Base-by-base conservation (phyloP, 2,113 vertebrate species). In the Hyla sarda region DNA sequence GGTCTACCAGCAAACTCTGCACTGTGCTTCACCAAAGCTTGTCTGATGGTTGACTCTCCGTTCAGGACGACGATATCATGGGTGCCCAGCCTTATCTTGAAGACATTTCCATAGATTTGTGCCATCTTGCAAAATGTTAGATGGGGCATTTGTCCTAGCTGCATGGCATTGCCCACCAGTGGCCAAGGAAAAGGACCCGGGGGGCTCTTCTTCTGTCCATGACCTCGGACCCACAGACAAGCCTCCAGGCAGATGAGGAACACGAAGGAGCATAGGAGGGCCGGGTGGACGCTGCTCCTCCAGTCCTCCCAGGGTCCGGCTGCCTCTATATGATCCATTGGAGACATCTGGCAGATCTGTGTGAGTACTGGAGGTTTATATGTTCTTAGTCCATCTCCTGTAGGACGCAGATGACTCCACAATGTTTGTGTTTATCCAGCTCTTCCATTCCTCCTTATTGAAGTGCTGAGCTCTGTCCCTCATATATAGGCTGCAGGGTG, bases 1-100 rank as follows among this genome's bases (percentile, higher is more conserved):
- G 96, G 96, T 90, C 96, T 92, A 79, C 96, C 96, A 16, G 96
- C 96, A 86, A 97, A 97, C 48, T 93, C 94, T 1, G 81, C 87
- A 81, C 94, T 92, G 88, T 91, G 91, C 76, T 93, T 90, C 37
- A 97, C 88, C 74, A 97, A 90, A 1, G 96, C 96, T 87, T 94
- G 89, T 45, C 92, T 93, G 76, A 97, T 97, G 8, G 90, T 92
- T 1, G 76, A 85, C 52, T 94, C 93, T 47, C 96, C 95, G 37
- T 95, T 96, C 56, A 97, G 93, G 48, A 97, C 96, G 92, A 96
- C 94, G 0, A 96, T 90, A 34, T 93, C 90, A 32, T 91, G 95
- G 75, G 85, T 84, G n/a, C 96, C 96, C 54, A 97, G 91, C 1
- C 92, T 90, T 58, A 97, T 95, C 93, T 96, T 94, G 89, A 94